These are phyloP conservation scores for Melopsittacus undulatus DNA, from an alignment of 2,797 vertebrate genomes.

Conservation along the genomic window DNA sequence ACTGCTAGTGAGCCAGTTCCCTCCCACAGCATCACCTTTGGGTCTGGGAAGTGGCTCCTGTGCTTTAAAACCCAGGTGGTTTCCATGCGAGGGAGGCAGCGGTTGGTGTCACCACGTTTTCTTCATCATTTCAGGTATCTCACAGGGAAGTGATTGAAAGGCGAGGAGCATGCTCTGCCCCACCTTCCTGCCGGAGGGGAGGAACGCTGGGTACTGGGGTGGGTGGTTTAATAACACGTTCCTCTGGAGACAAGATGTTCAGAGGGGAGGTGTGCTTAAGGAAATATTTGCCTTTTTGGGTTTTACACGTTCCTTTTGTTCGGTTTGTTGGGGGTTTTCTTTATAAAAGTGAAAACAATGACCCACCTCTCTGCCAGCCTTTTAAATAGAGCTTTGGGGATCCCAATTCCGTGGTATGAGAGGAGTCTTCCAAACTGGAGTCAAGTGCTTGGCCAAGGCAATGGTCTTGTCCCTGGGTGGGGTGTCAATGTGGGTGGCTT, in stretches of 20 bases:
- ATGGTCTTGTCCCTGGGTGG: fast-evolving
- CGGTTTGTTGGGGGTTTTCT: not conserved
- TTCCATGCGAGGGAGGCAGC: not conserved
- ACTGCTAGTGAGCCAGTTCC: not conserved
- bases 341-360: not conserved
- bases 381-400: not conserved
- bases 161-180: conserved; percentile 3
- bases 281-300: not conserved
- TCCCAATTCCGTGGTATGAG: not conserved
- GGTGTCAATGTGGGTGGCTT: not conserved
- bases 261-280: conserved; percentile 27
- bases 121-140: not conserved
- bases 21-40: not conserved
- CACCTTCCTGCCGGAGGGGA: conserved; percentile 56
- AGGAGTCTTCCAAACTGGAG: not conserved
- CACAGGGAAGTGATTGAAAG: not conserved
- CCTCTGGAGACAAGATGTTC: conserved; percentile 62
- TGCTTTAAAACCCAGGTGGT: not conserved
- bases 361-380: not conserved
- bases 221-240: conserved; percentile 71
- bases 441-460: not conserved
- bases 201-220: conserved; percentile 38
- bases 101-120: not conserved
- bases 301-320: not conserved
- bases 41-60: not conserved